Conservation (phyloP, 2,113 vertebrate genomes). For the Astatoreochromis straeleni region DNA sequence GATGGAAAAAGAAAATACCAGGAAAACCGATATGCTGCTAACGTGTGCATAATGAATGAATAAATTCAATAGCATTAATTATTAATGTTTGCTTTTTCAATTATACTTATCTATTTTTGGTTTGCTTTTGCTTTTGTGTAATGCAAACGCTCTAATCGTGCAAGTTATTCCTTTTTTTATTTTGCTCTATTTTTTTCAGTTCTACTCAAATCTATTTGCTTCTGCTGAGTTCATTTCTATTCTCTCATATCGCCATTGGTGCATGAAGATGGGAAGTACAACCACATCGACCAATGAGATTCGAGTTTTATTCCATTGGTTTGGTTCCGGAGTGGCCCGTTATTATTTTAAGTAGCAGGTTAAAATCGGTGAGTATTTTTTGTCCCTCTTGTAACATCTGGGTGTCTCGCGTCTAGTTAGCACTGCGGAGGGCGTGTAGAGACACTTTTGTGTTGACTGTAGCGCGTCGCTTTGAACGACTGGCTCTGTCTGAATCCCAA, state of each 20-base stretch:
- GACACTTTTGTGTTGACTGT: not conserved
- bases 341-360: constrained; percentile 36
- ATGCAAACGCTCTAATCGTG: not conserved
- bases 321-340: constrained; percentile 43
- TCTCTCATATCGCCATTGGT: constrained; percentile 20
- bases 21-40: not conserved
- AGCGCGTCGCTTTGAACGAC: not conserved
- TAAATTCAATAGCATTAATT: not conserved
- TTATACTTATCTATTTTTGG: not conserved
- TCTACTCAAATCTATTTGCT: not conserved
- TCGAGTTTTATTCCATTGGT: constrained; percentile 28
- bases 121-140: not conserved
- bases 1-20: not conserved
- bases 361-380: constrained; percentile 46
- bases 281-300: constrained; percentile 53
- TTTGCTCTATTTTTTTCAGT: not conserved
- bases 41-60: not conserved
- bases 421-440: not conserved
- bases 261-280: constrained; percentile 12
- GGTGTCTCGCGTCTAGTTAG: not conserved
- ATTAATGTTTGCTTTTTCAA: not conserved
- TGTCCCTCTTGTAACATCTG: not conserved
- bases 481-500: not conserved
- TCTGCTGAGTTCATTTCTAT: not conserved
- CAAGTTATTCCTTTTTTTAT: not conserved